These are phyloP conservation scores for Philotrypesis tridentata DNA, from an alignment of 1,140 invertebrate genomes.

Conservation along the genomic window DNA sequence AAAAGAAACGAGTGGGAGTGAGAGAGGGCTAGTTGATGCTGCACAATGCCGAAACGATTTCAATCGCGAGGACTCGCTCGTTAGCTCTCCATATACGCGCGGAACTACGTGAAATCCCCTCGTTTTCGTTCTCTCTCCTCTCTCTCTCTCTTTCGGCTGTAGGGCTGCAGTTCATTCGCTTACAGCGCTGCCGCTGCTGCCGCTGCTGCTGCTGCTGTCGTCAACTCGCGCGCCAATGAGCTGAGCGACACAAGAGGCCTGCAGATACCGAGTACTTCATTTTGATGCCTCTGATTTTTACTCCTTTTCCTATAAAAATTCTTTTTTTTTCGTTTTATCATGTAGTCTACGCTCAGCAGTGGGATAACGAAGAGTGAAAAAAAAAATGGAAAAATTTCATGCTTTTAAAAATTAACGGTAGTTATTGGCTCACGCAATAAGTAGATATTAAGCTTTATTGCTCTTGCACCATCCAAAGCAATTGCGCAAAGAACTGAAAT, in stretches of 20 bases:
- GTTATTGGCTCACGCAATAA: too few relatives aligned
- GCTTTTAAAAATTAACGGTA: too few relatives aligned
- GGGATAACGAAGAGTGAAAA: too few relatives aligned
- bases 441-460: too few relatives aligned
- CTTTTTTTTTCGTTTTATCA: slow-evolving; percentile 6
- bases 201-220: background rate
- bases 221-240: background rate
- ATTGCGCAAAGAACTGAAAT: too few relatives aligned
- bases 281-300: background rate
- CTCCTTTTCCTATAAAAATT: background rate
- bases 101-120: background rate
- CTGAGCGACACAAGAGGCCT: background rate
- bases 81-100: slow-evolving; percentile 8
- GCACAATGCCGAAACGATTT: slow-evolving; percentile 40
- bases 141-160: background rate
- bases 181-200: background rate
- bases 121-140: background rate
- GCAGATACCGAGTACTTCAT: background rate
- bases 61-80: slow-evolving; percentile 26
- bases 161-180: slow-evolving; percentile 19
- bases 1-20: slow-evolving; percentile 33
- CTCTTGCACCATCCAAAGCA: too few relatives aligned
- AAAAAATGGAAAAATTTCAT: too few relatives aligned
- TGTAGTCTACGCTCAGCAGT: background rate
- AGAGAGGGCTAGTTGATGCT: slow-evolving; percentile 14